Conservation (phyloP, 1,140 invertebrate species). For the Drosophila elegans region DNA sequence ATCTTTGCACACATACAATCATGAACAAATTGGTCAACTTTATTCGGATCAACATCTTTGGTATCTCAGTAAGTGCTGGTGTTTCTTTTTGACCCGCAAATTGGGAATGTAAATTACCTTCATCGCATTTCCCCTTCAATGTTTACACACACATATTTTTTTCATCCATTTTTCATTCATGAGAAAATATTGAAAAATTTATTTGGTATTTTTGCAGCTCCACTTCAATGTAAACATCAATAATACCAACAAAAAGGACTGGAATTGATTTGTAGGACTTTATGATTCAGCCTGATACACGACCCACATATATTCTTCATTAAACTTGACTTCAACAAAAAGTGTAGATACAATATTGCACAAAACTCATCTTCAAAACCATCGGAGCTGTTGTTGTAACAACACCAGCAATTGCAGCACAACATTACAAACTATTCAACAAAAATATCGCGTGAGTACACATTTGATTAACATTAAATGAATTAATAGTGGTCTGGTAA, state of each 20-base stretch:
- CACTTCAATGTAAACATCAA: constrained; percentile 20
- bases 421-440: constrained; percentile 19
- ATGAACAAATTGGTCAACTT: constrained; percentile 1
- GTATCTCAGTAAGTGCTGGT: constrained; percentile 1
- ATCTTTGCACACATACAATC: not conserved
- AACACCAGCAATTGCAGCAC: constrained; percentile 7
- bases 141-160: not conserved
- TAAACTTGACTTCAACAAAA: not conserved
- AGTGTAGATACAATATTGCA: not conserved
- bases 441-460: constrained; percentile 35
- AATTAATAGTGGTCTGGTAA: not conserved
- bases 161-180: not conserved
- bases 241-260: not conserved
- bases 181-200: not conserved
- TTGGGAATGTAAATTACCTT: not conserved
- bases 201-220: constrained; percentile 20
- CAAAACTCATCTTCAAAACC: constrained; percentile 2
- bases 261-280: constrained; percentile 5
- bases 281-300: constrained; percentile 4
- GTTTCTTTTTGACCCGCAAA: not conserved
- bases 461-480: not conserved
- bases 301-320: not conserved
- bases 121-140: not conserved
- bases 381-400: not conserved
- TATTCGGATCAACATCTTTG: constrained; percentile 8